A percentile compares a stretch with the other conserved stretches of the same genome.
Evolutionary conservation across 2,113 vertebrate species (phyloP).

Genomic region (Capreolus pygargus): DNA sequence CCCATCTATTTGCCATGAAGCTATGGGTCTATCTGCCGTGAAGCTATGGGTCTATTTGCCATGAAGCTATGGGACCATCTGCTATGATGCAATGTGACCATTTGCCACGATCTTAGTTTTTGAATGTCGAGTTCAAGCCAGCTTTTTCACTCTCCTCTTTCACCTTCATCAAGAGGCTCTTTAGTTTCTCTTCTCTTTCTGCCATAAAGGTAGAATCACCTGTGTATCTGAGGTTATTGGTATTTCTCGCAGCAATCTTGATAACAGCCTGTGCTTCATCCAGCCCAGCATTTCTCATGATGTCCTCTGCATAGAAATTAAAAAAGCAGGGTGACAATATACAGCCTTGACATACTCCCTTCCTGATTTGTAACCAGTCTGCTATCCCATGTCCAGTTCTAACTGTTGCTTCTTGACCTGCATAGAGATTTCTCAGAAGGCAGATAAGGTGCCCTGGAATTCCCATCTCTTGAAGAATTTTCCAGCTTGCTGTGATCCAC

Average conservation of each 20-base stretch:
- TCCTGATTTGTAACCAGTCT: not conserved
- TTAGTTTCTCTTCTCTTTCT: not conserved
- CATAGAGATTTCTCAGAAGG: not conserved
- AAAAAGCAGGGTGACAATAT: not conserved
- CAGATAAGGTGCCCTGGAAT: not conserved
- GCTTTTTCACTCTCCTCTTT: not conserved
- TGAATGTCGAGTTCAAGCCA: not conserved
- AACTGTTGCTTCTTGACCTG: not conserved
- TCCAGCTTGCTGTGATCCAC: not conserved
- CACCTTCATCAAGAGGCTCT: not conserved
- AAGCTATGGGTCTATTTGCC: no score
- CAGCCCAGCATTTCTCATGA: not conserved
- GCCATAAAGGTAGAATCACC: not conserved
- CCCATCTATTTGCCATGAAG: not conserved
- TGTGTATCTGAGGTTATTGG: not conserved
- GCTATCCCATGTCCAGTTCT: not conserved
- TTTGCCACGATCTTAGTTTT: not conserved
- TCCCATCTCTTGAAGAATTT: not conserved
- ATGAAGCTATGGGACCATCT: not conserved
- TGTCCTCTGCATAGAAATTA: not conserved
- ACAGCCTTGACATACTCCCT: not conserved
- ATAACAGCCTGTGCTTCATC: not conserved
- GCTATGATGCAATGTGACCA: not conserved
- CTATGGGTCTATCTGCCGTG: not conserved
- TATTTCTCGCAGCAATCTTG: not conserved